Base-by-base conservation (phyloP, 1,140 invertebrate genomes). In the Drosophila albomicans region DNA sequence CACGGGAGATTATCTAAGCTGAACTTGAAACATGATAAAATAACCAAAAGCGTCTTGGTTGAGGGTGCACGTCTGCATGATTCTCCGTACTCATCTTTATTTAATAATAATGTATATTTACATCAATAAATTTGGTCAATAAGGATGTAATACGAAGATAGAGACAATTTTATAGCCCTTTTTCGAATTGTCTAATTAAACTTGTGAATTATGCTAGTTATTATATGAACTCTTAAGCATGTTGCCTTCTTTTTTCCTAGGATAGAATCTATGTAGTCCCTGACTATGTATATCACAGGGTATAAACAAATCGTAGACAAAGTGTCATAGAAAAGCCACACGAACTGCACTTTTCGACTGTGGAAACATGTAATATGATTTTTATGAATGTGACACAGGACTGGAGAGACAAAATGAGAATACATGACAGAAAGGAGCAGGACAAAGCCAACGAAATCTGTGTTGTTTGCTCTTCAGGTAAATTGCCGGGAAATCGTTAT, bases 401-500 rank as follows among this genome's bases (percentile, higher is more conserved):
- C 59, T 38, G 52, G 43, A 43, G 41, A 43, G 13, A 6, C 11
- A 43, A 43, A 4, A 5, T n/a, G n/a, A 43, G 11, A 13, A 25
- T 2, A n/a, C 41, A 3, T 4, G 41, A 6, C 41, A 13, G 13
- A 1, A 68, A 74, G 46, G 70, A 59, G 8, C 30, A 46, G 65
- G 63, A 81, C 51, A 51, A 51, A 54, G 41, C 3, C 10, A 64
- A 84, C 72, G 74, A 88, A 88, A 88, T 89, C 85, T 64, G 81
- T 84, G 80, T 88, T 88, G 77, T 32, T 25, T 80, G 80, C 85
- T 88, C 77, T 79, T 72, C 48, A 46, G 54, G 61, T 73, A 89
- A 81, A 81, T 85, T 81, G 73, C 62, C 68, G 52, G 71, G 75
- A 64, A 85, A 88, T 76, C 81, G 85, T 88, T 89, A 89, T 88